Evolutionary conservation across 1,140 invertebrate species (phyloP).

Genomic region (Amyelois transitella): DNA sequence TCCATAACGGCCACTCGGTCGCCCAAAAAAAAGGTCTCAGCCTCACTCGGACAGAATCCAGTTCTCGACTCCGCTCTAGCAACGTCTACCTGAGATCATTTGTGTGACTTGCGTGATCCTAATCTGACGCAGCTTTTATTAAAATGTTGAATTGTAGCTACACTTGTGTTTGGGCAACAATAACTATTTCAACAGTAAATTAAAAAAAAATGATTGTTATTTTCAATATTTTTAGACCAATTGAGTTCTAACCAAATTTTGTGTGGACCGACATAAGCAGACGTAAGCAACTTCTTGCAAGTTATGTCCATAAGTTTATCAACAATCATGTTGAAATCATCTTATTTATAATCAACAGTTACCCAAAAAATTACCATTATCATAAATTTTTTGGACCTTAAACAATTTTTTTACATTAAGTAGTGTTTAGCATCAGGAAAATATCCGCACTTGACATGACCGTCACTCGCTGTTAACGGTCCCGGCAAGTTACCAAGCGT

Average conservation of each 20-base stretch:
- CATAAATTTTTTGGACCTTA: not conserved
- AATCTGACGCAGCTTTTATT: constrained; percentile 29
- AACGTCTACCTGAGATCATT: constrained; percentile 57
- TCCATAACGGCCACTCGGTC: constrained; percentile 54
- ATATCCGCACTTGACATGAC: not conserved
- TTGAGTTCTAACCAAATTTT: no score
- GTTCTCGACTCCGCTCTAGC: constrained; percentile 42
- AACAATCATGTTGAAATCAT: no score
- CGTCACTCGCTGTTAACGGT: constrained; percentile 56
- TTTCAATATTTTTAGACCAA: no score
- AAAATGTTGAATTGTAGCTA: not conserved
- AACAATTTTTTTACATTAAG: not conserved
- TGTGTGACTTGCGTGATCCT: constrained; percentile 50
- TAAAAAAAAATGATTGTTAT: no score
- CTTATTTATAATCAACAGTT: no score
- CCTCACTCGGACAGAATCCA: constrained; percentile 51
- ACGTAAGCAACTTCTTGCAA: no score
- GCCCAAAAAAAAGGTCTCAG: constrained; percentile 46
- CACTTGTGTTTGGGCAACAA: not conserved
- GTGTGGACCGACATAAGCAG: no score
- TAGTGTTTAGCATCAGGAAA: not conserved
- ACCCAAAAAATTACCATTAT: not conserved
- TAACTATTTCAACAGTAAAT: no score
- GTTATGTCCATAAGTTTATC: no score
- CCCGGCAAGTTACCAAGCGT: constrained; percentile 43